Evolutionary conservation across 35 echinoderm and acorn worm species (phyloP).

Genomic region (Eucidaris tribuloides): DNA sequence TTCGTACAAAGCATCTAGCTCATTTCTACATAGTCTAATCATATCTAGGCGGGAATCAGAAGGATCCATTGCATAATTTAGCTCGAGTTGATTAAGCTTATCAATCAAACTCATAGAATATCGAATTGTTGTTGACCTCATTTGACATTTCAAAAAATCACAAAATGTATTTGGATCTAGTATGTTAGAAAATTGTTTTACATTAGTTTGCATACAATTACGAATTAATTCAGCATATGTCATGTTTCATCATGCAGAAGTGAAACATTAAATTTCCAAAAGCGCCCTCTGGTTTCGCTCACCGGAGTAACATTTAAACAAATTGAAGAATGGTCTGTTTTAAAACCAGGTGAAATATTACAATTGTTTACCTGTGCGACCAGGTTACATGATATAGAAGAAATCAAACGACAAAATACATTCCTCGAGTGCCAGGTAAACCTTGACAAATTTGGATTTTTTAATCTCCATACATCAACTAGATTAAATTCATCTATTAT

Average conservation of each 20-base stretch:
- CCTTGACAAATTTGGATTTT: neutral
- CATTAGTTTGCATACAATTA: neutral
- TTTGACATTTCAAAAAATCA: neutral
- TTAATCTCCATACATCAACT: slow-evolving; percentile 10
- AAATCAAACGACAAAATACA: slow-evolving; percentile 17
- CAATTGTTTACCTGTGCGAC: neutral
- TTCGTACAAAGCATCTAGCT: neutral
- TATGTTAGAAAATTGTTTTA: neutral
- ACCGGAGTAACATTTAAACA: neutral
- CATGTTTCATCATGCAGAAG: neutral
- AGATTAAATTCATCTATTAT: slow-evolving; percentile 17
- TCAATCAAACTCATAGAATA: neutral
- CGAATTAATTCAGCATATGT: neutral
- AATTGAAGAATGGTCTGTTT: neutral
- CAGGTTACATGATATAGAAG: neutral
- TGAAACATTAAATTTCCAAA: slow-evolving; percentile 36
- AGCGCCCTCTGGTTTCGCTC: neutral
- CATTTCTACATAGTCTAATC: neutral
- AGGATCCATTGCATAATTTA: neutral
- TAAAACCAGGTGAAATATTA: slow-evolving; percentile 14
- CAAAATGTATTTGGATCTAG: slow-evolving; percentile 12
- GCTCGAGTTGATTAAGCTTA: neutral
- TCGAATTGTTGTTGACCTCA: neutral
- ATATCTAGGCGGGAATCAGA: neutral
- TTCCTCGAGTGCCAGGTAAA: slow-evolving; percentile 25